Evolutionary conservation across 2,113 vertebrate genomes (phyloP), one percentile per base, ranked within the genome.

Genomic region (Protomyctophum bolini): DNA sequence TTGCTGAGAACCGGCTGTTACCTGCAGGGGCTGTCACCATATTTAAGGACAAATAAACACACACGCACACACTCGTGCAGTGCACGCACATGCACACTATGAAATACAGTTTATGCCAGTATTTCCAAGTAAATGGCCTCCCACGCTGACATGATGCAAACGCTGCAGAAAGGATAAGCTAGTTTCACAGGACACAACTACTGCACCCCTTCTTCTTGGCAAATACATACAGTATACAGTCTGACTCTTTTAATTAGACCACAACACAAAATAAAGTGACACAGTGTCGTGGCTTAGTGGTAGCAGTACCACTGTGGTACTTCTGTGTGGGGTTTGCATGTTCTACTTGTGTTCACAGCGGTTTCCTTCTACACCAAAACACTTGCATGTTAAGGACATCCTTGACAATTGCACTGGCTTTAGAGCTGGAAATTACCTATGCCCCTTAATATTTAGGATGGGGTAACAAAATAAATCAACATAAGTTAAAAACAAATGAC

Each of bases 1-100:
- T 58, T 73, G 69, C 84, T 80, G 81, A 72, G 80, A 74, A 84
- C 67, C 79, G 86, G 79, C 50, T 72, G 66, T 80, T 79, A 77
- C 66, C 67, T 33, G 33, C 33, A 51, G 10, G 58, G 48, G 61
- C 49, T 58, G 64, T 71, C 11, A 68, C 76, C 71, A 81, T 68
- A 69, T 73, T 79, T 69, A 63, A 79, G 81, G 73, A 82, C 82
- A 80, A 33, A 33, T 33, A 33, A 33, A 33, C 33, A 33, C 33
- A 4, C 33, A 33, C 33, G 4, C 33, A 33, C 48, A 4, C 59
- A 6, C 5, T 54, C 12, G 65, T 68, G 46, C 62, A 66, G 33
- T 4, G 33, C 48, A 6, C 59, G 7, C 5, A 58, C 12, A 68
- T 68, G 46, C 62, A 66, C 15, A 73, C 68, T 10, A 59, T 47